These are phyloP conservation scores for Keiferia lycopersicella DNA, from an alignment of 2,888 invertebrate species.

Conservation along the genomic window DNA sequence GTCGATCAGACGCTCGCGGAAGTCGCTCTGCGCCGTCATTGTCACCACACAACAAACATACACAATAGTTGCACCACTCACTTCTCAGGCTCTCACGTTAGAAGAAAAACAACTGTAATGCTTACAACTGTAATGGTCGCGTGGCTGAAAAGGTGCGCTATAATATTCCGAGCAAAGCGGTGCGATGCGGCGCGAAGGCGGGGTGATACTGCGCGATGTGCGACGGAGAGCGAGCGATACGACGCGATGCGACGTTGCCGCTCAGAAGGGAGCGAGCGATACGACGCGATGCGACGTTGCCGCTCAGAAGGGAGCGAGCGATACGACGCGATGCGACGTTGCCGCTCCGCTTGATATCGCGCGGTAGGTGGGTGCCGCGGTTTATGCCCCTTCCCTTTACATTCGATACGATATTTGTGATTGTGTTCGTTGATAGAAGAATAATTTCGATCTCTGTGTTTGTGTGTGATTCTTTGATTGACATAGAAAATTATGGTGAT, in stretches of 20 bases:
- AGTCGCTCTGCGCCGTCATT: constrained; percentile 52
- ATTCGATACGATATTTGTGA: not conserved
- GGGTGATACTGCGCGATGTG: constrained; percentile 69
- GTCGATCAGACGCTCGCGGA: constrained; percentile 66
- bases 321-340: constrained; percentile 37
- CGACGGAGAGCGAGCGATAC: constrained; percentile 55
- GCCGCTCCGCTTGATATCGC: constrained; percentile 45
- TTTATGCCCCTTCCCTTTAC: constrained; percentile 26
- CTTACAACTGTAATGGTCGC: not conserved
- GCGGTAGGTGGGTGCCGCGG: constrained; percentile 23
- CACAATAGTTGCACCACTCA: no score
- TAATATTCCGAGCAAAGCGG: not conserved
- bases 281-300: constrained; percentile 46
- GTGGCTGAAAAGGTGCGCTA: no score
- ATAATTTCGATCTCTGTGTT: no score
- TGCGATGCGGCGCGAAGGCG: not conserved
- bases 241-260: constrained; percentile 40
- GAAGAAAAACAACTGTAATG: no score
- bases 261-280: constrained; percentile 42
- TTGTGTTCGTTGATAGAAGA: no score
- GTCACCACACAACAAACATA: constrained; percentile 25
- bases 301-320: constrained; percentile 26
- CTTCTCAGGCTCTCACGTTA: not conserved
- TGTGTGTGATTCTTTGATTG: no score
- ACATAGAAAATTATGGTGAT: no score